A percentile compares a stretch with the other conserved stretches of the same genome.
phyloP scores from a whole-genome alignment of 2,113 vertebrate species.

The Triplophysa siluroides region DNA sequence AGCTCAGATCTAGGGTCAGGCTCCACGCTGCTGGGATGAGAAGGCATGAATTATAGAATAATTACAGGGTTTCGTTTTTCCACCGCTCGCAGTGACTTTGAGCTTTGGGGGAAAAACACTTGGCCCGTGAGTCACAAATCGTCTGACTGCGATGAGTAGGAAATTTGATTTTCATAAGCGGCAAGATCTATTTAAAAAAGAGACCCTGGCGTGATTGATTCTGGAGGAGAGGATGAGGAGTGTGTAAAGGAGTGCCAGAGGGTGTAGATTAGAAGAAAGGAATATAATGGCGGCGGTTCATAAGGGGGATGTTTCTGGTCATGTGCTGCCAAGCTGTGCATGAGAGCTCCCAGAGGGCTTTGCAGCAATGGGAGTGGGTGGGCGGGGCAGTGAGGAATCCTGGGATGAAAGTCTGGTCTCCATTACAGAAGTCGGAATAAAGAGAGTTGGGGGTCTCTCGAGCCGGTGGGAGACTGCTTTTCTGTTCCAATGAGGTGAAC shows the following conservation, averaged over 20 bases:
- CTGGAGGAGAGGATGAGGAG: constrained; percentile 25
- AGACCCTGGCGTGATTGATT: constrained; percentile 46
- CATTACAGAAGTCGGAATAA: constrained; percentile 62
- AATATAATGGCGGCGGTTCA: constrained; percentile 35
- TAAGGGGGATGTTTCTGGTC: constrained; percentile 53
- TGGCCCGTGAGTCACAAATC: constrained; percentile 40
- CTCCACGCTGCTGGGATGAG: constrained; percentile 38
- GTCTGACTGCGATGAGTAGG: constrained; percentile 30
- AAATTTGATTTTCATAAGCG: constrained; percentile 28
- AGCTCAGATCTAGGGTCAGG: not conserved
- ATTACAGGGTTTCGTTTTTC: constrained; percentile 52
- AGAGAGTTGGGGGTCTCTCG: constrained; percentile 14
- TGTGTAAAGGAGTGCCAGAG: constrained; percentile 24
- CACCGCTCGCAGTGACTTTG: constrained; percentile 31
- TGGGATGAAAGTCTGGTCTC: constrained; percentile 68
- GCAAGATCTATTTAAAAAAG: constrained; percentile 41
- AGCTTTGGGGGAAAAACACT: constrained; percentile 38
- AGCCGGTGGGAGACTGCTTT: not conserved
- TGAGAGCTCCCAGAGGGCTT: constrained; percentile 67
- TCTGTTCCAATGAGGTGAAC: not conserved
- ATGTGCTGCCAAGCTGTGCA: constrained; percentile 72
- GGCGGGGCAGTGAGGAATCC: constrained; percentile 60
- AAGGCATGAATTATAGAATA: constrained; percentile 53
- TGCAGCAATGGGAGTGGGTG: constrained; percentile 58
- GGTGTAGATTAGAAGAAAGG: constrained; percentile 12